Base-by-base conservation (phyloP, 2,797 vertebrate genomes). In the Merluccius polli region DNA sequence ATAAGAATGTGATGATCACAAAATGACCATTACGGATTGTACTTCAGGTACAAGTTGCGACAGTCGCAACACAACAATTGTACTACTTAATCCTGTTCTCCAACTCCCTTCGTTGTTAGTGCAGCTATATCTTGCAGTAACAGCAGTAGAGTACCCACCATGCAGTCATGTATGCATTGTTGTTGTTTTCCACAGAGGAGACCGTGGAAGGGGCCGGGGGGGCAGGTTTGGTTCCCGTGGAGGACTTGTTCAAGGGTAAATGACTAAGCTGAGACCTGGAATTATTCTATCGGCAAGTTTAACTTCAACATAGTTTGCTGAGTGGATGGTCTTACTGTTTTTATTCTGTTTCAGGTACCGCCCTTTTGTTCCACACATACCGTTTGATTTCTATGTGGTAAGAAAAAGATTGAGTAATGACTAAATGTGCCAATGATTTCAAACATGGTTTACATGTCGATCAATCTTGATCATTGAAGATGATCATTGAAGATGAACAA, bases 311-410 rank as follows among this genome's bases (percentile, higher is more conserved):
- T 69, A 32, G 67, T 69, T 5, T 68, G 65, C 24, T 69, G 67
- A 16, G 18, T 31, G 13, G 67, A 69, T 21, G 15, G 3, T 31
- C 24, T 52, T 12, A 67, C 41, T 32, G n/a, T 31, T 82, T 52
- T 32, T 70, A 5, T 71, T 70, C n/a, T 16, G 29, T 79, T 80
- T 73, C 72, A 99, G 97, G 92, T 99, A 98, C 89, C 93, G 97
- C 9, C 97, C 97, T 0, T 98, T 99, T 82, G 97, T 99, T 77
- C 97, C 97, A 1, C 97, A 99, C 89, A 99, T 98, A 79, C 97
- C 97, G 0, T 99, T 99, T 79, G 97, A 98, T 74, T 98, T 99
- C 87, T 98, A 98, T 78, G 95, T 98, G 92, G 97, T 98, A 87
- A 97, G 97, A 95, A 77, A 1, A 76, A 65, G 9, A 24, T 65